Evolutionary conservation across 2,113 vertebrate species (phyloP), one percentile per base, ranked within the genome.

Genomic region (Ceuthmochares aereus): DNA sequence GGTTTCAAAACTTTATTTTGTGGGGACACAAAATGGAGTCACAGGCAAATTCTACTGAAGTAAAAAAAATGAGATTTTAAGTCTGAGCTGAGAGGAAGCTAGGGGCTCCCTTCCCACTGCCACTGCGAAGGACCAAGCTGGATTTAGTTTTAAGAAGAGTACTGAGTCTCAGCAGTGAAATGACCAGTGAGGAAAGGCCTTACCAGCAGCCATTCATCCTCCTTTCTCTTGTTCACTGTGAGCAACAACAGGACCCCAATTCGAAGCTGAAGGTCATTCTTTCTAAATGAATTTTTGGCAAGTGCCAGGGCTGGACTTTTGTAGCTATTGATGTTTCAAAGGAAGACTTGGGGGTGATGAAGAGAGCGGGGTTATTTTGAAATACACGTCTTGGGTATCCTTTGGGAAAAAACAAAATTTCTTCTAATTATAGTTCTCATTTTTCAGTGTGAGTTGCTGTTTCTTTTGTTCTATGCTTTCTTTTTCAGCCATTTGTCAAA

Each of bases 21-120:
- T 34, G 34, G 6, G 21, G 11, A 29, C 34, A 45, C 0, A 1
- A 76, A 94, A 45, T 0, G 0, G 8, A 10, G 6, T 70, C 36
- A 74, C 34, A 42, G 36, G 4, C 10, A 81, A 70, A 70, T 75
- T 84, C 37, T 81, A 8, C 6, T 43, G 9, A 68, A 3, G 23
- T 18, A 69, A 32, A 68, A 52, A 80, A 87, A 23, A 42, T 86
- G 42, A 69, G 15, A n/a, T 76, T 84, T 91, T 56, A 34, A 4
- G 0, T 54, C 18, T 47, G 7, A 13, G 7, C 45, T 55, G 22
- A 90, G 17, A 63, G 23, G 26, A 54, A 1, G 4, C 6, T 75
- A 29, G 8, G 12, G 25, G 6, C 3, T 92, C 21, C 16, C 27
- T 43, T 80, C 12, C 19, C 9, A 42, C 47, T 36, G 40, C 17